phyloP scores from a whole-genome alignment of 2,888 invertebrate genomes.

The Macrosiphum euphorbiae region DNA sequence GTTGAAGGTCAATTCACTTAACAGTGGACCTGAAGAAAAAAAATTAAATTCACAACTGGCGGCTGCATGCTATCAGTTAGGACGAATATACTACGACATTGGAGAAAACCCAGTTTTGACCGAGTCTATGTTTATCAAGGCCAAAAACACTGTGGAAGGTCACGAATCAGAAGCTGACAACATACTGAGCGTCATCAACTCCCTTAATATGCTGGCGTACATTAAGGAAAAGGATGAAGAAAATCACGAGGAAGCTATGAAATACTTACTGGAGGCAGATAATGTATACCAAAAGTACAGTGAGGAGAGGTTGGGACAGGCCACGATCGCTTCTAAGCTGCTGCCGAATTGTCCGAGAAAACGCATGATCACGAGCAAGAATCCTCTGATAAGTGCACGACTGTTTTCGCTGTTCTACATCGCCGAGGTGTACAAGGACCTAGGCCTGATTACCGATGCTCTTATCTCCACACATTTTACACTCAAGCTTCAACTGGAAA shows the following conservation, averaged over 20 bases:
- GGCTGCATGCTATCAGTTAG: conserved; percentile 15
- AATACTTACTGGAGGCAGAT: background rate
- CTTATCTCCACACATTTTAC: background rate
- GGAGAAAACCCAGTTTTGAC: background rate
- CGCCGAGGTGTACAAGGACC: background rate
- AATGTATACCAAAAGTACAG: background rate
- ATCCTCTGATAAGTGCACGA: background rate
- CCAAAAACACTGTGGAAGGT: background rate
- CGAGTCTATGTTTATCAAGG: background rate
- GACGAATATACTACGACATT: background rate
- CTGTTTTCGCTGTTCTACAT: background rate
- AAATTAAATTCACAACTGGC: background rate
- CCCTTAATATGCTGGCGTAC: background rate
- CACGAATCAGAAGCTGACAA: background rate
- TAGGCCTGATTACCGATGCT: background rate
- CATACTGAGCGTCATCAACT: background rate
- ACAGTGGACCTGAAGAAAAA: background rate
- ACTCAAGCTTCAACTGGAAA: background rate
- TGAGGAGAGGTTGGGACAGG: background rate
- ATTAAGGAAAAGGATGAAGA: background rate
- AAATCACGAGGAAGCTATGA: background rate
- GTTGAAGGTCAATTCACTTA: too few relatives aligned
- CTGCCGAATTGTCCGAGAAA: background rate
- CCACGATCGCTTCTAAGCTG: background rate
- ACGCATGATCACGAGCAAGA: background rate